These are phyloP conservation scores for Daboia siamensis DNA, from an alignment of 2,113 vertebrate genomes.

Conservation along the genomic window DNA sequence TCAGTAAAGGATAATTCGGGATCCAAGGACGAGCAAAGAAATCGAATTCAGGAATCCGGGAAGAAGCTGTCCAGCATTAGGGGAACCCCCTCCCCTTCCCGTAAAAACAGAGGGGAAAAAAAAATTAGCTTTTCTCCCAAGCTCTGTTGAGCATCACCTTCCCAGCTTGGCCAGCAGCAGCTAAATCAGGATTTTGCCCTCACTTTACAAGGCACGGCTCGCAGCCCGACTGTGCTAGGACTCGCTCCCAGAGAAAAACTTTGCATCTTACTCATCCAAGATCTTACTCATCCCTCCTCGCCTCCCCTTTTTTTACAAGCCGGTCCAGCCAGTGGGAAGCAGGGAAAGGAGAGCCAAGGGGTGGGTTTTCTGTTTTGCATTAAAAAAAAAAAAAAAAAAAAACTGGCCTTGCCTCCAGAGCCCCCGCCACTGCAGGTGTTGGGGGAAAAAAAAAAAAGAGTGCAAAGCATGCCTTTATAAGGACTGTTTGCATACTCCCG, in stretches of 20 bases:
- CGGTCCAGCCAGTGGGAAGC: not conserved
- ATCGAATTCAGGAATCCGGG: not conserved
- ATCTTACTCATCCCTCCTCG: not conserved
- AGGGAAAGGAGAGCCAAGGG: not conserved
- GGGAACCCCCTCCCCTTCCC: not conserved
- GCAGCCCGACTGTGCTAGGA: not conserved
- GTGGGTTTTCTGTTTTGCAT: not conserved
- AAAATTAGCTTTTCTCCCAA: not conserved
- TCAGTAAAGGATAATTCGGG: not conserved
- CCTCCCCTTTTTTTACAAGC: not conserved
- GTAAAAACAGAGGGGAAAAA: not conserved
- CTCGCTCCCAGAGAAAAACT: not conserved
- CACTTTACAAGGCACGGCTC: not conserved
- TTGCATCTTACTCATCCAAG: not conserved
- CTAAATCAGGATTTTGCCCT: not conserved
- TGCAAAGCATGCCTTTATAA: not conserved
- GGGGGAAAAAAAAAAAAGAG: not conserved
- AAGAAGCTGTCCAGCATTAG: not conserved
- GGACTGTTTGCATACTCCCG: not conserved
- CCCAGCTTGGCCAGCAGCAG: not conserved
- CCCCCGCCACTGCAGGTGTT: not conserved
- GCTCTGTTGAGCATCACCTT: not conserved
- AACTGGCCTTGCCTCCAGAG: not conserved
- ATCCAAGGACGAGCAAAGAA: not conserved
- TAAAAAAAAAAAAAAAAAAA: accelerated